Evolutionary conservation across 2,888 invertebrate species (phyloP), one percentile per base, ranked within the genome.

Genomic region (Rhamphomyia laevipes): DNA sequence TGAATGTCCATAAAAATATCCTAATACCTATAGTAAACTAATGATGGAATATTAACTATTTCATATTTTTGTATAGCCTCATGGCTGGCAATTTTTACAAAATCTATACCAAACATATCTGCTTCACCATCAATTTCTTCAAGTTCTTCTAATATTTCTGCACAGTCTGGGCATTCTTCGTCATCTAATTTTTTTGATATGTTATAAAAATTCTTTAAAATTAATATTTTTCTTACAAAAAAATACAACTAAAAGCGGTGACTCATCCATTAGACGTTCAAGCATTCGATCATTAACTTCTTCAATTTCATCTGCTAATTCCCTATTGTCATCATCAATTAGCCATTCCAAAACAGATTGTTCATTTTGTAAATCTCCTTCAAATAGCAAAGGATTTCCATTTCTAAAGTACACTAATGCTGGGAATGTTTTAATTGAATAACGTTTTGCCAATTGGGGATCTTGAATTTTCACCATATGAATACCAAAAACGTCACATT

Each of bases 91-190:
- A 93, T 89, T 68, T 93, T 93, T 0, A 94, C 92, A 69, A 94
- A 93, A 67, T 93, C 92, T 57, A 93, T 92, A n/a, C 90, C 90
- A 64, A 81, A 90, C 59, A 86, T 78, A 69, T 93, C 92, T 0
- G 92, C 91, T 73, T 95, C 94, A 31, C 92, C 92, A 62, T 96
- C 95, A 57, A 96, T 94, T 66, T 90, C 85, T 70, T 95, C 95
- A 38, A 95, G 71, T 53, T 90, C 84, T 66, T 88, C 86, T 43
- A 95, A 75, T 48, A 94, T 92, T 65, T 91, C 91, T 56, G 86
- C 83, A 63, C 95, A 95, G 67, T 90, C 89, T 13, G 86, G 82
- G 68, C 94, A 94, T 62, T 92, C 87, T 59, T 88, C 86, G 61
- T 91, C 91, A 63, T 90, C 92, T 86, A 52, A 16, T 64, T 27